A percentile compares a stretch with the other conserved stretches of the same genome.
These are phyloP conservation scores for Carduelis carduelis DNA, from an alignment of 2,797 vertebrate species.

Conservation along the genomic window DNA sequence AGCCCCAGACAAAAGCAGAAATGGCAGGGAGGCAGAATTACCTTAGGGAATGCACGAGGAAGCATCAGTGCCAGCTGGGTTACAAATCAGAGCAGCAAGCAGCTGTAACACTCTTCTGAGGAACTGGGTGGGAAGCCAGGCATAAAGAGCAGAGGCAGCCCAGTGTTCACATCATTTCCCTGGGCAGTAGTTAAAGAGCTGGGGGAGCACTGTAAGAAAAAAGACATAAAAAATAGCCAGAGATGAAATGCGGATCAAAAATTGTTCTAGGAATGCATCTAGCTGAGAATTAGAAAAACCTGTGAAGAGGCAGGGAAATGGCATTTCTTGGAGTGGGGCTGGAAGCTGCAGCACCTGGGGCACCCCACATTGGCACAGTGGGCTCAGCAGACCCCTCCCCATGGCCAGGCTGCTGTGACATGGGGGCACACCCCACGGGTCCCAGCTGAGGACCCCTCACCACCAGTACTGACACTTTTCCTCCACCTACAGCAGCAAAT, in stretches of 20 bases:
- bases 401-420: neutral
- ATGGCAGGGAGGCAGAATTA: neutral
- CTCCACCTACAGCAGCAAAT: neutral
- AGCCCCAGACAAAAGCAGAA: neutral
- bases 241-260: neutral
- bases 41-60: neutral
- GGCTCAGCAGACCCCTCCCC: neutral
- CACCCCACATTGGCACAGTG: rapidly evolving
- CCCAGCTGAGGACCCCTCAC: neutral
- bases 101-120: neutral
- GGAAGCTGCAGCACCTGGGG: neutral
- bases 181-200: neutral
- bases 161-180: rapidly evolving
- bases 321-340: neutral
- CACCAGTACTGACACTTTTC: neutral
- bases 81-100: neutral
- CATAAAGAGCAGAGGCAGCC: neutral
- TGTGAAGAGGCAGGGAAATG: neutral
- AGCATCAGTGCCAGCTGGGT: neutral
- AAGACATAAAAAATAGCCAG: neutral
- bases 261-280: neutral
- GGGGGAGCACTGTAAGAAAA: neutral
- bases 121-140: neutral
- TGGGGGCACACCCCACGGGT: rapidly evolving
- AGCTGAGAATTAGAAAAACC: neutral